Base-by-base conservation (phyloP, 2,797 vertebrate genomes). In the Phataginus tricuspis region DNA sequence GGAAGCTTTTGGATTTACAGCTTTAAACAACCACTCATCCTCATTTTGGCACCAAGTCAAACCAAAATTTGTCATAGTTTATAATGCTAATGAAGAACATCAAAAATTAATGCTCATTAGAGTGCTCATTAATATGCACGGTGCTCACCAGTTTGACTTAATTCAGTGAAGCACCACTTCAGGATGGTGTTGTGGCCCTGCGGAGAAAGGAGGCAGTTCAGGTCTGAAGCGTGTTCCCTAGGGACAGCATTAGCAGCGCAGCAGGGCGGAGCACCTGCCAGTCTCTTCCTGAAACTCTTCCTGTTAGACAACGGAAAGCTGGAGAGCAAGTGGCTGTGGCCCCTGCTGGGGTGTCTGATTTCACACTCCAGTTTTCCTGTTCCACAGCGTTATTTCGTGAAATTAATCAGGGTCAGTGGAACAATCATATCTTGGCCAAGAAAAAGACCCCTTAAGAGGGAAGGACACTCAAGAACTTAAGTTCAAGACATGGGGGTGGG, bases 81-180 rank as follows among this genome's bases (percentile, higher is more conserved):
- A 98, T 98, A 98, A 98, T 97, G 97, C 98, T 99, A 99, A 98
- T 1, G 77, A 98, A 98, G 93, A 98, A 97, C 98, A 99, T 99
- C 39, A 99, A 99, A 99, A 98, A 98, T 98, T 98, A 98, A 99
- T 98, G 98, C 98, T 98, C 97, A 98, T 98, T 98, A 98, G 96
- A 94, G 66, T 96, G 91, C 96, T 98, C 96, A 98, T 99, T 99
- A 99, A 98, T 98, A 99, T 99, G 98, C 98, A 98, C 80, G 2
- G 68, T 68, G 84, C 96, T 97, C 57, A 19, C 97, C 96, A 94
- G 98, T 99, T 98, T 98, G 98, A 98, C 98, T 98, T 99, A 98
- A 99, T 99, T 98, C 98, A 97, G 93, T 86, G 95, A 97, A 98
- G 97, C 97, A 97, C 85, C 91, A 97, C 96, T 98, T 98, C 84